Base-by-base conservation (phyloP, 2,797 vertebrate species). In the Myotis findleyi region DNA sequence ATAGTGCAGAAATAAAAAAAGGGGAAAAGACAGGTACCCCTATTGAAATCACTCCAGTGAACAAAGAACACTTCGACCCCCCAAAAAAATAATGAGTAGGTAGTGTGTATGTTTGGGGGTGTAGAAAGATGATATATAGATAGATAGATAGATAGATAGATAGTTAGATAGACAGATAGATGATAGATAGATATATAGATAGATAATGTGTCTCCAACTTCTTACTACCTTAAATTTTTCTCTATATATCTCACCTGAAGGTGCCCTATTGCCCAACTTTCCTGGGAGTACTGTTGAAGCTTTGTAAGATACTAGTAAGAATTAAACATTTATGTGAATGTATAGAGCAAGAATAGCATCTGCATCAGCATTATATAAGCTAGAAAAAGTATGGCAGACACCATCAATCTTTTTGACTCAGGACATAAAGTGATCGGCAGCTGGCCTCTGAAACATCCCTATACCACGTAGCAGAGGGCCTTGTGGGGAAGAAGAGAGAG, bases 321-420 rank as follows among this genome's bases (percentile, higher is more conserved):
- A 93, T 82, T 89, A 96, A 94, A 86, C 8, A 68, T 66, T 89
- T 59, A 55, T 13, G 53, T 80, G 93, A 96, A 83, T 47, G 95
- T 97, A 85, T 69, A 59, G 21, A 97, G 95, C 95, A 97, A 96
- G 83, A 97, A 95, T 83, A 96, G 94, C 53, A 95, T 84, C 57
- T 93, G 75, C 21, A 75, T 69, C 59, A 92, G 77, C 13, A 82
- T 84, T 92, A 89, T 53, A 95, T 94, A 95, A 97, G 87, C 87
- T 92, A 92, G 92, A 88, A 96, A 98, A 93, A 95, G 92, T 96
- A 96, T 91, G 91, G 95, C 93, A 96, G 89, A 95, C 53, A 93
- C 93, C 93, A 97, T 97, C 96, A 98, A 96, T 97, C 91, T 72
- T 97, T 95, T 98, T 94, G 97, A 93, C 98, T 98, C 84, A 91